Evolutionary conservation across 2,113 vertebrate genomes (phyloP).

Genomic region (Chamaetylas fuelleborni): DNA sequence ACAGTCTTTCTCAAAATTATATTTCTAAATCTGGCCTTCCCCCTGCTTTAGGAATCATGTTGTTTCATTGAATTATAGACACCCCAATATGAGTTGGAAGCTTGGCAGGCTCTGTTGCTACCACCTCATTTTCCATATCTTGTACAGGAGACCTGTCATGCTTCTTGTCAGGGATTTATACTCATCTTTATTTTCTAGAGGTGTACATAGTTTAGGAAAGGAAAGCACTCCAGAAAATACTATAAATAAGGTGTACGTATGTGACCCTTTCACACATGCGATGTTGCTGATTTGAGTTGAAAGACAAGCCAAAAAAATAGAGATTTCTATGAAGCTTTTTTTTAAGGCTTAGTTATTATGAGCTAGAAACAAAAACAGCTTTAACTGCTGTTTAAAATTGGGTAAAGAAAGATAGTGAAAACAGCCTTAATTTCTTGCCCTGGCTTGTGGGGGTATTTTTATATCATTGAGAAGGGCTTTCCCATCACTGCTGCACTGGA

Average conservation of each 20-base stretch:
- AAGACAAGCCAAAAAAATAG: background rate
- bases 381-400: background rate
- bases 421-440: background rate
- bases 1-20: background rate
- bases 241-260: background rate
- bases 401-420: background rate
- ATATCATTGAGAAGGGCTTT: background rate
- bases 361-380: background rate
- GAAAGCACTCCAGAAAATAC: background rate
- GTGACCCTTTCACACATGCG: background rate
- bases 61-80: background rate
- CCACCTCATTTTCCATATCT: background rate
- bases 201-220: background rate
- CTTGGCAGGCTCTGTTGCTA: background rate
- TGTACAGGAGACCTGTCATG: background rate
- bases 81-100: background rate
- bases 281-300: background rate
- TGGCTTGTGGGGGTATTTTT: background rate
- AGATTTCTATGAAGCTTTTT: rapidly evolving
- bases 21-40: background rate
- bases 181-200: background rate
- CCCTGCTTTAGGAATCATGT: background rate
- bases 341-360: background rate
- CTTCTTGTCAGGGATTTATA: background rate
- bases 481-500: background rate